phyloP scores from a whole-genome alignment of 37 sponge, comb jelly and placozoan species.

The Lycopodina hypogea region DNA sequence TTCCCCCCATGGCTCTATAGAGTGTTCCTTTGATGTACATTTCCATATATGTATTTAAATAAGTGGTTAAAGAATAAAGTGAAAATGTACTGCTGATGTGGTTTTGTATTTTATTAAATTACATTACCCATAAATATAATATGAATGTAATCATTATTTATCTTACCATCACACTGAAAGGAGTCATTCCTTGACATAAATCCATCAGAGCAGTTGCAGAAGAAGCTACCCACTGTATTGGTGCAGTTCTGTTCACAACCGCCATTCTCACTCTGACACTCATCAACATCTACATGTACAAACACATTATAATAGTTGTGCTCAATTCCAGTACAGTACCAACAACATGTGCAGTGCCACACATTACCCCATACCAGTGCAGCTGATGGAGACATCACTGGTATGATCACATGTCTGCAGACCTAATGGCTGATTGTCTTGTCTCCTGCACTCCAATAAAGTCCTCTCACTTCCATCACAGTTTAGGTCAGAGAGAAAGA shows the following conservation, averaged over 20 bases:
- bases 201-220: slow-evolving; percentile 21
- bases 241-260: slow-evolving; percentile 33
- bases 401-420: slow-evolving; percentile 17
- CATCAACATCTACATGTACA: slow-evolving; percentile 26
- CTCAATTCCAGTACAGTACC: not conserved
- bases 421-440: not conserved
- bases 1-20: too few relatives aligned
- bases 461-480: slow-evolving; percentile 20
- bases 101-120: too few relatives aligned
- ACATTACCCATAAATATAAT: too few relatives aligned
- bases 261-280: slow-evolving; percentile 23
- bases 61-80: too few relatives aligned
- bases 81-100: too few relatives aligned
- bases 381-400: slow-evolving; percentile 21
- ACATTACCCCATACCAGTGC: slow-evolving; percentile 17
- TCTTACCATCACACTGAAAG: not conserved
- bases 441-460: slow-evolving; percentile 7
- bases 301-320: too few relatives aligned
- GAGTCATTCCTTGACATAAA: not conserved
- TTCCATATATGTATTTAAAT: too few relatives aligned
- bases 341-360: not conserved
- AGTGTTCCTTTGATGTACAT: too few relatives aligned
- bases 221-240: slow-evolving; percentile 25
- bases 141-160: too few relatives aligned
- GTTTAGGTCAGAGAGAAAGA: slow-evolving; percentile 7